Conservation (phyloP, 2,797 vertebrate genomes). For the Sandelia bainsii region DNA sequence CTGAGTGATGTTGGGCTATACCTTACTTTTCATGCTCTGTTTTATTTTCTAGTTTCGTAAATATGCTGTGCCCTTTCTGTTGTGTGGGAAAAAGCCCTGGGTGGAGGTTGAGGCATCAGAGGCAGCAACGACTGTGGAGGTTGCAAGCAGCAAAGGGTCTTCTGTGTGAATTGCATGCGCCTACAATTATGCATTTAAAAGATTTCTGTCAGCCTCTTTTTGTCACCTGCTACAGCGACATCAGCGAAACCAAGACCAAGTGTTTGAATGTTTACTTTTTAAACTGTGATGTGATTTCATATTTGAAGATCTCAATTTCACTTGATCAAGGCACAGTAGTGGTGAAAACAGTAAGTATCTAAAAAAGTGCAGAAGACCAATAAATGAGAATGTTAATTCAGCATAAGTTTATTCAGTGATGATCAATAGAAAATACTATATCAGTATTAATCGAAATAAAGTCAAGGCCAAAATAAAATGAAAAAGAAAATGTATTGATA, state of each 20-base stretch:
- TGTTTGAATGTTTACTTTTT: constrained; percentile 11
- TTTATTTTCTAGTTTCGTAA: constrained; percentile 74
- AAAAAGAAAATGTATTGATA: constrained; percentile 83
- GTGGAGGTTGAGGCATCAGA: constrained; percentile 68
- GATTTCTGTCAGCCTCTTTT: background rate
- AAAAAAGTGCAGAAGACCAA: constrained; percentile 36
- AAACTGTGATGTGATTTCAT: constrained; percentile 4
- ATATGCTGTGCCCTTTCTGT: constrained; percentile 80
- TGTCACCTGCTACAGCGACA: background rate
- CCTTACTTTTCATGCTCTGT: background rate
- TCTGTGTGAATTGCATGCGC: constrained; percentile 58
- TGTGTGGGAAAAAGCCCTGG: constrained; percentile 71
- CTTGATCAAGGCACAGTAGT: background rate
- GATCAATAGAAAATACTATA: constrained; percentile 87
- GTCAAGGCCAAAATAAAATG: constrained; percentile 83
- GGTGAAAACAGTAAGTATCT: background rate
- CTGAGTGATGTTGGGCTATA: no score
- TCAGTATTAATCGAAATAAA: constrained; percentile 80
- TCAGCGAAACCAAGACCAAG: background rate
- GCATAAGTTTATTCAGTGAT: constrained; percentile 87
- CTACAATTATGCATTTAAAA: background rate
- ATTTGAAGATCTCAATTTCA: background rate
- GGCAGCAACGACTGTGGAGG: constrained; percentile 56
- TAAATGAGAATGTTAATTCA: constrained; percentile 65
- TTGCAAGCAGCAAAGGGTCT: constrained; percentile 58